phyloP scores from a whole-genome alignment of 2,113 vertebrate genomes.

The Chaetorhynchus papuensis region DNA sequence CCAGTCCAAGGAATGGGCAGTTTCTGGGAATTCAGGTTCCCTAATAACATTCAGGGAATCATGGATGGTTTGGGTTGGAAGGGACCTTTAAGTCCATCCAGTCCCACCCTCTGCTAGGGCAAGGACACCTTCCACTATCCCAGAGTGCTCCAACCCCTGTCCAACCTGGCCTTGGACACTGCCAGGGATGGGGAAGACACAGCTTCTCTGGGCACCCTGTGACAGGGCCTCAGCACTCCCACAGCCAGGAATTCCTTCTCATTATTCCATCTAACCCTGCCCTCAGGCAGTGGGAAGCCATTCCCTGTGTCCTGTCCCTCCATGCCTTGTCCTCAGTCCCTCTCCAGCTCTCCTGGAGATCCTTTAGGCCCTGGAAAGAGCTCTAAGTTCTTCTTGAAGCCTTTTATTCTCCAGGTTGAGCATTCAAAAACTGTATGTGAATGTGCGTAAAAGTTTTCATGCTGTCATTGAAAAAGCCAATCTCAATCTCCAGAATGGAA shows the following conservation, averaged over 20 bases:
- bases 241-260: neutral
- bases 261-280: accelerated
- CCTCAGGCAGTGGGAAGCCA: neutral
- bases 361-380: neutral
- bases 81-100: neutral
- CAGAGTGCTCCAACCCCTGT: neutral
- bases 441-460: neutral
- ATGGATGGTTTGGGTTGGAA: neutral
- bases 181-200: neutral
- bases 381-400: neutral
- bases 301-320: neutral
- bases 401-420: neutral
- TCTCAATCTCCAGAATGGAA: neutral
- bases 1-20: neutral
- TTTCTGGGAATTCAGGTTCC: neutral
- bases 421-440: neutral
- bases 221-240: neutral
- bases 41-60: neutral
- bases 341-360: neutral
- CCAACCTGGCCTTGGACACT: neutral
- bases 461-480: neutral
- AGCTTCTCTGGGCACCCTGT: neutral
- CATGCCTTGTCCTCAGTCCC: accelerated
- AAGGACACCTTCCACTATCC: neutral
- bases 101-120: accelerated